phyloP scores from a whole-genome alignment of 2,113 vertebrate species.

The Phalacrocorax brasilianus region DNA sequence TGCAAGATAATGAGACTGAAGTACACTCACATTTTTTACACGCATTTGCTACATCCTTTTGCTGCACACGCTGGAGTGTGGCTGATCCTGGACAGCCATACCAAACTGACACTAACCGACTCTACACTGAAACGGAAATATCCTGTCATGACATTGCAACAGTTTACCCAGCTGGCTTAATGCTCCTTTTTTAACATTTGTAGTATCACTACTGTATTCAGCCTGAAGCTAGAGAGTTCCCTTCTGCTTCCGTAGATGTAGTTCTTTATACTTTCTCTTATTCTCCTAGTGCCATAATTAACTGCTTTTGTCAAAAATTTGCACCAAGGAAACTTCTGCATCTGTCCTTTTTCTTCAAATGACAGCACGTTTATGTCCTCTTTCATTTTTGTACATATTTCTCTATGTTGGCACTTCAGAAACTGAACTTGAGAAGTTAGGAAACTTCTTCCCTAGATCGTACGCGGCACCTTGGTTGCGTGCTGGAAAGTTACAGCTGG shows the following conservation, averaged over 20 bases:
- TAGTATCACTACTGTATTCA: background rate
- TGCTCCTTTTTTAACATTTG: background rate
- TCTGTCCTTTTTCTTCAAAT: background rate
- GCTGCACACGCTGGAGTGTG: background rate
- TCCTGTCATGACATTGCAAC: rapidly evolving
- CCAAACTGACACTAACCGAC: background rate
- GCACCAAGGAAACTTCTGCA: background rate
- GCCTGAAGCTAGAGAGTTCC: background rate
- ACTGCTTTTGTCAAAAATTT: background rate
- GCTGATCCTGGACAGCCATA: background rate
- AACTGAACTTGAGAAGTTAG: background rate
- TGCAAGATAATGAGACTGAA: background rate
- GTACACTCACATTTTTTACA: background rate
- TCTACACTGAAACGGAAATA: background rate
- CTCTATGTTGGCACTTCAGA: rapidly evolving
- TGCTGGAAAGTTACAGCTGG: background rate
- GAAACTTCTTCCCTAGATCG: background rate
- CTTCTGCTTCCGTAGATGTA: background rate
- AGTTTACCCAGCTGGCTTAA: background rate
- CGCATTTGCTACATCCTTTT: background rate
- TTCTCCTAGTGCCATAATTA: background rate
- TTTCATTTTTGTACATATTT: background rate
- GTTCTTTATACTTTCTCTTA: background rate
- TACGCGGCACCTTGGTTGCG: background rate
- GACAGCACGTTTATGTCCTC: background rate